A percentile compares a stretch with the other conserved stretches of the same genome.
These are phyloP conservation scores for Gymnopithys bicolor DNA, from an alignment of 2,797 vertebrate genomes.

Conservation along the genomic window DNA sequence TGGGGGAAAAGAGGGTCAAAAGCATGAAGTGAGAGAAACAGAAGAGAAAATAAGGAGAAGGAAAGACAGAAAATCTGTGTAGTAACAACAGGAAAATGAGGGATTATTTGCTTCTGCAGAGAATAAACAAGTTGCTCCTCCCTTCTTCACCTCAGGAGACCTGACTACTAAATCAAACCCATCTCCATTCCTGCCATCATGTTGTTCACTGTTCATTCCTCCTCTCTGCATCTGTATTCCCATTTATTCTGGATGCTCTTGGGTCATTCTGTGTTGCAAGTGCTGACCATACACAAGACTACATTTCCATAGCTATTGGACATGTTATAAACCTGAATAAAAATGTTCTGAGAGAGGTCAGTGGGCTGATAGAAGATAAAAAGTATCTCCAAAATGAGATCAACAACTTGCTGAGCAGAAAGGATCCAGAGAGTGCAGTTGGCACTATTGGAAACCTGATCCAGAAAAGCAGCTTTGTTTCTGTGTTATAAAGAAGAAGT, in stretches of 20 bases:
- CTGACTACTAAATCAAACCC: neutral
- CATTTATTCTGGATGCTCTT: rapidly evolving
- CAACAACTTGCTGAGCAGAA: neutral
- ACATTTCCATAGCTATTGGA: neutral
- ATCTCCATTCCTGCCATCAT: neutral
- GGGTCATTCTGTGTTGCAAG: neutral
- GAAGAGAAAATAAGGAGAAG: neutral
- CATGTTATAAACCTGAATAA: neutral
- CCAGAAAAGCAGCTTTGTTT: neutral
- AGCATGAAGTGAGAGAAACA: neutral
- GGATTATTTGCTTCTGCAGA: neutral
- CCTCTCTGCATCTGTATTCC: neutral
- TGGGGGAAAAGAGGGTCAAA: neutral
- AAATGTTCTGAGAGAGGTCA: neutral
- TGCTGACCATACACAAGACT: neutral
- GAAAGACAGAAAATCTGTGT: neutral
- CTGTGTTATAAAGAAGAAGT: neutral
- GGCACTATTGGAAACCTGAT: neutral
- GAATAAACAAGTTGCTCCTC: neutral
- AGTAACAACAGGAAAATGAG: neutral
- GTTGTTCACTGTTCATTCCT: neutral
- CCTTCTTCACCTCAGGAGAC: neutral
- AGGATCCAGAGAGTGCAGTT: neutral
- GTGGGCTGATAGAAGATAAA: neutral
- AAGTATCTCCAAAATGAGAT: neutral